Base-by-base conservation (phyloP, 2,888 invertebrate genomes). In the Caenorhabditis zanzibari region DNA sequence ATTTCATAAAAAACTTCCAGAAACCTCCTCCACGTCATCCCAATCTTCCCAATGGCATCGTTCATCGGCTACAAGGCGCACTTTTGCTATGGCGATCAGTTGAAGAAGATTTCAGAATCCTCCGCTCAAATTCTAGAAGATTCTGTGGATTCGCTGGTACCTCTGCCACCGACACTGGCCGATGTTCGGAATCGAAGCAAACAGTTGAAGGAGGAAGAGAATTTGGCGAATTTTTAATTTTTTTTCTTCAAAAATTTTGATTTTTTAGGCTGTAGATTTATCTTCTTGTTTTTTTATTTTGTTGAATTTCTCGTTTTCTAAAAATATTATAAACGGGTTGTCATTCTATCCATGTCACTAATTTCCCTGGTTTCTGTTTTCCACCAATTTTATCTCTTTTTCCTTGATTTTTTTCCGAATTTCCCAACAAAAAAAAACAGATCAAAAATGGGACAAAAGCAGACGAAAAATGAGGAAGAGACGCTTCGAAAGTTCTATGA, bases 51-150 rank as follows among this genome's bases (percentile, higher is more conserved):
- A 54, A 85, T 86, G 56, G 86, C 86, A 1, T 84, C 87, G 19
- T 88, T 80, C 79, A 24, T 88, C 47, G 88, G 86, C 28, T 88
- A 88, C 84, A 88, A 86, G 54, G 82, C 87, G 3, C 86, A 88
- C 64, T 84, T 81, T 54, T 85, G 85, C 72, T 88, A 88, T 75
- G 88, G 88, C 26, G 77, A 84, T 81, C 87, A 88, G 64, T 19
- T 81, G 56, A 28, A 81, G 24, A 69, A 75, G 19, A 85, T 87
- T 28, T 63, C 54, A 85, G 88, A 81, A 71, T 54, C 75, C 9
- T 77, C 86, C 12, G 7, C 59, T 2, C 69, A 64, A 35, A 41
- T 85, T 35, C 64, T 85, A 10, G 81, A 85, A 66, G 85, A 85
- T 19, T 77, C 85, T 16, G 66, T 74, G n/a, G 86, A 88, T 41